phyloP scores from a whole-genome alignment of 30 jellyfish, hydroid and myxozoan species.

The Chrysaora quinquecirrha region DNA sequence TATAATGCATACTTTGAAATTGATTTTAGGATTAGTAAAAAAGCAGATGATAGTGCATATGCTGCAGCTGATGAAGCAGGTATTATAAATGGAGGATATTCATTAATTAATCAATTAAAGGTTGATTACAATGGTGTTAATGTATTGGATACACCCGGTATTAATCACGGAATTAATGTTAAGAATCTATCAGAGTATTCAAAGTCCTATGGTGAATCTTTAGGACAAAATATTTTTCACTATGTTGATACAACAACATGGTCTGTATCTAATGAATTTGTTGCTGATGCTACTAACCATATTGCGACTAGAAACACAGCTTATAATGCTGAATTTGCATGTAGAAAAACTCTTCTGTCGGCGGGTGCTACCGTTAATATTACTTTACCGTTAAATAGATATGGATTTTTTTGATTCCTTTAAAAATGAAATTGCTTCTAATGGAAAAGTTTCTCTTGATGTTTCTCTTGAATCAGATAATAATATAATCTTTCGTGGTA shows the following conservation, averaged over 20 bases:
- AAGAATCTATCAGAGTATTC: conserved; percentile 24
- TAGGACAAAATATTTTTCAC: conserved; percentile 34
- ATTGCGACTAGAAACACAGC: background rate
- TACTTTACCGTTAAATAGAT: conserved; percentile 25
- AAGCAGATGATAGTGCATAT: background rate
- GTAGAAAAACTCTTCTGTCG: conserved; percentile 34
- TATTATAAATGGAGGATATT: conserved; percentile 19
- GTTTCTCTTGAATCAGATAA: conserved; percentile 22
- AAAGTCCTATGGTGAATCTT: conserved; percentile 23
- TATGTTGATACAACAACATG: conserved; percentile 21
- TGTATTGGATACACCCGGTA: conserved; percentile 23
- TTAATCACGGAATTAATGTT: conserved; percentile 26
- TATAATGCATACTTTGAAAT: conserved; percentile 17
- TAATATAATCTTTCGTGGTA: conserved; percentile 30
- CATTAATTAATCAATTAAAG: conserved; percentile 32
- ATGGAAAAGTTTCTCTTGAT: conserved; percentile 27
- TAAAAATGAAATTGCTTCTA: conserved; percentile 25
- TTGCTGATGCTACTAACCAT: background rate
- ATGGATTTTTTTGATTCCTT: conserved; percentile 23
- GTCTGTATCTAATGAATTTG: background rate
- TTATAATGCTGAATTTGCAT: conserved; percentile 38
- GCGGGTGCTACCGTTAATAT: conserved; percentile 16
- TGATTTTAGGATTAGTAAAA: background rate
- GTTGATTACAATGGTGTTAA: conserved; percentile 30
- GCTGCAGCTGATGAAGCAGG: conserved; percentile 38